phyloP scores from a whole-genome alignment of 2,888 invertebrate genomes.

The Kuschelorhynchus macadamiae region DNA sequence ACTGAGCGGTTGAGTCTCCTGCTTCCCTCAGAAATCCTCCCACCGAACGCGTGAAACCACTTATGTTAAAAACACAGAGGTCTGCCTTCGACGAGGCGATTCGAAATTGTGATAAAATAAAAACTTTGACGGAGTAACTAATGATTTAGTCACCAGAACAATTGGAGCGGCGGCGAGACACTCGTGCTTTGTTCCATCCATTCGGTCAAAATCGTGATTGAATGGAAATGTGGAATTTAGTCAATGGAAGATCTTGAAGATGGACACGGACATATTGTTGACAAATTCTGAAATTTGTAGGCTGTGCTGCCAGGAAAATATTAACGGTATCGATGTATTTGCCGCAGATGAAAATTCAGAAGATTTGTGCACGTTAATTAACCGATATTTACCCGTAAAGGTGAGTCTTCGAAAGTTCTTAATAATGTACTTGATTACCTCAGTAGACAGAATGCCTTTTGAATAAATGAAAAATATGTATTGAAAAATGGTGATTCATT shows the following conservation, averaged over 20 bases:
- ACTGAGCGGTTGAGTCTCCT: too few species aligned
- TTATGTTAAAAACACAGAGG: too few species aligned
- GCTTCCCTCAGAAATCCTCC: too few species aligned
- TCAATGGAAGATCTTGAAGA: conserved; percentile 31
- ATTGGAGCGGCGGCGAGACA: too few species aligned
- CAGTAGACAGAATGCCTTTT: conserved; percentile 36
- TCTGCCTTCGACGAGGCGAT: too few species aligned
- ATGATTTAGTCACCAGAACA: too few species aligned
- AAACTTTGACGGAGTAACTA: too few species aligned
- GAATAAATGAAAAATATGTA: conserved; percentile 36
- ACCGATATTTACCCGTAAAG: conserved; percentile 82
- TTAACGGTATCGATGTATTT: conserved; percentile 78
- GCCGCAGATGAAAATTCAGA: conserved; percentile 72
- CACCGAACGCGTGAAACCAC: too few species aligned
- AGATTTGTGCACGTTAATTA: conserved; percentile 77
- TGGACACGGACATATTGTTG: conserved; percentile 30
- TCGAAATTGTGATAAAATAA: too few species aligned
- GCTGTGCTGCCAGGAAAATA: conserved; percentile 82
- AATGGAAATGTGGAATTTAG: neutral
- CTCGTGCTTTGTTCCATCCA: too few species aligned
- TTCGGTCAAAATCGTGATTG: too few species aligned
- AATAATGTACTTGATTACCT: conserved; percentile 58
- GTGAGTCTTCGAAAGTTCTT: conserved; percentile 68
- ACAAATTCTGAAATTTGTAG: conserved; percentile 79
- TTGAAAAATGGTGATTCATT: too few species aligned